A percentile compares a stretch with the other conserved stretches of the same genome.
phyloP scores from a whole-genome alignment of 2,888 invertebrate genomes.

The Venustoraphidia nigricollis region DNA sequence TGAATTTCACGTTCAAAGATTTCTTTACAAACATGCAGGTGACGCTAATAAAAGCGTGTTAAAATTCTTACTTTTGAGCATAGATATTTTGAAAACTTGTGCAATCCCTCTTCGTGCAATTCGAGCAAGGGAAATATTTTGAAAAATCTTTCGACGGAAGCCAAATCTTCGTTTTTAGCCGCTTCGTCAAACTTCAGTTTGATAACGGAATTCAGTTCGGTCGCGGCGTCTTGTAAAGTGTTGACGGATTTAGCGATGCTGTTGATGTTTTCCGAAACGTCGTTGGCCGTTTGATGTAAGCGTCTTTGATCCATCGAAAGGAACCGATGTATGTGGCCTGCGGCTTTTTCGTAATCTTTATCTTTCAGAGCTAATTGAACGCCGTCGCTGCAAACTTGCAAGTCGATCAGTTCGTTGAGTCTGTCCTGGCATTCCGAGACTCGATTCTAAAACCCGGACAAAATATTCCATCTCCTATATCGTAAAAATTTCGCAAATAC shows the following conservation, averaged over 20 bases:
- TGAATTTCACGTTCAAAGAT: no score
- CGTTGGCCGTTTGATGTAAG: conserved; percentile 57
- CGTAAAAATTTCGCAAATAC: background rate
- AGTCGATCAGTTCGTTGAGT: conserved; percentile 86
- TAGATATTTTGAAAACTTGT: conserved; percentile 74
- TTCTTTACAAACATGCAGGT: no score
- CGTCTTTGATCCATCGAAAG: conserved; percentile 81
- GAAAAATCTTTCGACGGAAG: conserved; percentile 86
- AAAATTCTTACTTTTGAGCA: conserved; percentile 50
- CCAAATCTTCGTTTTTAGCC: conserved; percentile 71
- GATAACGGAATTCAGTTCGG: conserved; percentile 52
- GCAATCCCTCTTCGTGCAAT: conserved; percentile 78
- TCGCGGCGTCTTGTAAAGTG: conserved; percentile 59
- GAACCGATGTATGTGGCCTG: conserved; percentile 88
- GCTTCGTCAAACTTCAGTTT: conserved; percentile 81
- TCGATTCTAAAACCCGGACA: conserved; percentile 43
- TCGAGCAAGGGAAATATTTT: conserved; percentile 93
- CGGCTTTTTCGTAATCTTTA: conserved; percentile 95
- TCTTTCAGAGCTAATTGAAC: conserved; percentile 85
- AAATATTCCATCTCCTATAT: conserved; percentile 2
- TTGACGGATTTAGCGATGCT: conserved; percentile 55
- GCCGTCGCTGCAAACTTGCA: conserved; percentile 93
- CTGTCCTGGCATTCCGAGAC: conserved; percentile 89
- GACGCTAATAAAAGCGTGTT: no score
- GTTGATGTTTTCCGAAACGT: conserved; percentile 55